These are phyloP conservation scores for Sylvilagus bachmani DNA, from an alignment of 2,113 vertebrate genomes.

Conservation along the genomic window DNA sequence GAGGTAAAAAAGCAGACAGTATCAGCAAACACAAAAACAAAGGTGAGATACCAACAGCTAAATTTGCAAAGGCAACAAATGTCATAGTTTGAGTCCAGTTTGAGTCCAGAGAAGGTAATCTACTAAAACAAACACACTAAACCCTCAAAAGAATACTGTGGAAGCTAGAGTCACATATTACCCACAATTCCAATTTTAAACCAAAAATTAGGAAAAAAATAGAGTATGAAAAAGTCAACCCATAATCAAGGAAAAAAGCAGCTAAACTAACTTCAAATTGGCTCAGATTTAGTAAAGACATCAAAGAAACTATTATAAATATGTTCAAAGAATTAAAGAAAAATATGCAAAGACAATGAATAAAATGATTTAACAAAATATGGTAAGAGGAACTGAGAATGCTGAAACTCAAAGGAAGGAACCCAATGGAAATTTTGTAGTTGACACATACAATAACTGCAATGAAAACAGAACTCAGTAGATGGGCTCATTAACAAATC, in stretches of 20 bases:
- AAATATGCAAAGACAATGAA: background rate
- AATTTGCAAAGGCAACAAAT: background rate
- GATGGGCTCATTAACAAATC: background rate
- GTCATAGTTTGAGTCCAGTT: background rate
- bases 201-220: background rate
- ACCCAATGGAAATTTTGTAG: background rate
- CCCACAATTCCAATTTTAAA: background rate
- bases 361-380: background rate
- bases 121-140: background rate
- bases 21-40: background rate
- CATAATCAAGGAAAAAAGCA: background rate
- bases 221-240: background rate
- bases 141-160: background rate
- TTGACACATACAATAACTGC: background rate
- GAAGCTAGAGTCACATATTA: background rate
- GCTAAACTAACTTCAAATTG: conserved; percentile 15
- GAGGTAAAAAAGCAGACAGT: background rate
- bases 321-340: conserved; percentile 36
- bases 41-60: background rate
- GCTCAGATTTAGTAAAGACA: conserved; percentile 23
- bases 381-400: background rate
- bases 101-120: background rate
- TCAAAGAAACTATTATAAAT: conserved; percentile 11
- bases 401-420: background rate
- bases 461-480: background rate